Evolutionary conservation across 2,888 invertebrate species (phyloP), one percentile per base, ranked within the genome.

Genomic region (Drosophila subsilvestris): DNA sequence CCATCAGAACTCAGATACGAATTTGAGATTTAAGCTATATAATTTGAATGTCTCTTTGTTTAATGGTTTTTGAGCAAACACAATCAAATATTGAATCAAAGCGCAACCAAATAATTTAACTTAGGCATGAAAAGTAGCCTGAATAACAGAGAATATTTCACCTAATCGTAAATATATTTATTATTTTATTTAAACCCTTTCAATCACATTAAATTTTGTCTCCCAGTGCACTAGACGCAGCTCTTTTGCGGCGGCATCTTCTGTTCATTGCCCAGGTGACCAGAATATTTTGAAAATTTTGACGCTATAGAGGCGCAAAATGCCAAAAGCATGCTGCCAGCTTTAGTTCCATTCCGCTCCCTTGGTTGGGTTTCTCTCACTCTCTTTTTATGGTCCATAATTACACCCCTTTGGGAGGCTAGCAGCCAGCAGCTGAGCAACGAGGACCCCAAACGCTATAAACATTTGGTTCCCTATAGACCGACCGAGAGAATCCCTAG

Each of bases 351-450:
- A 57, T 62, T 49, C 70, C 37, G 54, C 43, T 62, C 43, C 5
- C 32, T 48, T 48, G 70, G 65, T 27, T 49, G 50, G 57, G 66
- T 67, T n/a, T n/a, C 37, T 56, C 66, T 56, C 37, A 12, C 22
- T 48, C 45, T 25, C 17, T 53, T 83, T 85, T 82, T 82, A 85
- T 69, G 80, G 56, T 47, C 55, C 72, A 80, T 78, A 86, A 82
- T 82, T 82, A 86, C 76, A 82, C 83, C 83, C 86, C 76, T 82
- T 82, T 80, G 60, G 63, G 56, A 43, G 32, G 51, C 4, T 25
- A 1, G 42, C 66, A 32, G 37, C 7, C 71, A 48, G 67, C 77
- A 58, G 63, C 66, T 55, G 55, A 61, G 69, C 55, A 60, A 45
- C 51, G 75, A 68, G 37, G 37, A 29, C 32, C 37, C n/a, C 61